Evolutionary conservation across 2,797 vertebrate genomes (phyloP).

Genomic region (Arnoldichthys spilopterus): DNA sequence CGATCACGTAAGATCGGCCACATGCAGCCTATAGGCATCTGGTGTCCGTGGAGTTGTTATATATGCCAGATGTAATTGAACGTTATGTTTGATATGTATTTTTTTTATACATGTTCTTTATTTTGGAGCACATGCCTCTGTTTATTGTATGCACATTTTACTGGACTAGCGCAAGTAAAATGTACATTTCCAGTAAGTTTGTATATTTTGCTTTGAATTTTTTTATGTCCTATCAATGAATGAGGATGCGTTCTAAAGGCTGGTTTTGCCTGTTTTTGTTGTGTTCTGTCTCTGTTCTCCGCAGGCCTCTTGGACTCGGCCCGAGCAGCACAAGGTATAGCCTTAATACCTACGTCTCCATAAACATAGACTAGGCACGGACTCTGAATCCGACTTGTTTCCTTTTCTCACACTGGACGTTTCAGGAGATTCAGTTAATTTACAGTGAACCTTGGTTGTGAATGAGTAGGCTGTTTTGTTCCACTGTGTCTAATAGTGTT

Average conservation of each 20-base stretch:
- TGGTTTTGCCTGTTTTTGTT: constrained; percentile 76
- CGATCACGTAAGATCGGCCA: background rate
- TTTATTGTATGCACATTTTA: constrained; percentile 36
- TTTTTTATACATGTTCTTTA: constrained; percentile 7
- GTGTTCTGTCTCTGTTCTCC: constrained; percentile 93
- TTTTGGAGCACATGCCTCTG: constrained; percentile 2
- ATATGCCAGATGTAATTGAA: background rate
- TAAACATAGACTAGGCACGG: constrained; percentile 56
- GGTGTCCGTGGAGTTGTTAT: background rate
- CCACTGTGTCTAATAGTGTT: background rate
- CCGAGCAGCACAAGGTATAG: constrained; percentile 99
- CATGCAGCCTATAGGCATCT: background rate
- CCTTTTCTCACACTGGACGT: background rate
- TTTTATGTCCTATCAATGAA: constrained; percentile 61
- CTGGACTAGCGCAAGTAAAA: constrained; percentile 52
- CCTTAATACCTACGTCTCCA: constrained; percentile 77
- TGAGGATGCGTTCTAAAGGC: constrained; percentile 81
- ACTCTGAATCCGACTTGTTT: constrained; percentile 60
- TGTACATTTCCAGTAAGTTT: constrained; percentile 51
- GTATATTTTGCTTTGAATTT: constrained; percentile 67
- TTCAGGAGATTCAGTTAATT: background rate
- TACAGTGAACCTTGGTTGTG: background rate
- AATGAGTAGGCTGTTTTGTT: background rate
- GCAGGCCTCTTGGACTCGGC: constrained; percentile 99
- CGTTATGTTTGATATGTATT: background rate